Conservation (phyloP, 2,113 vertebrate genomes). For the Pontoporia blainvillei region DNA sequence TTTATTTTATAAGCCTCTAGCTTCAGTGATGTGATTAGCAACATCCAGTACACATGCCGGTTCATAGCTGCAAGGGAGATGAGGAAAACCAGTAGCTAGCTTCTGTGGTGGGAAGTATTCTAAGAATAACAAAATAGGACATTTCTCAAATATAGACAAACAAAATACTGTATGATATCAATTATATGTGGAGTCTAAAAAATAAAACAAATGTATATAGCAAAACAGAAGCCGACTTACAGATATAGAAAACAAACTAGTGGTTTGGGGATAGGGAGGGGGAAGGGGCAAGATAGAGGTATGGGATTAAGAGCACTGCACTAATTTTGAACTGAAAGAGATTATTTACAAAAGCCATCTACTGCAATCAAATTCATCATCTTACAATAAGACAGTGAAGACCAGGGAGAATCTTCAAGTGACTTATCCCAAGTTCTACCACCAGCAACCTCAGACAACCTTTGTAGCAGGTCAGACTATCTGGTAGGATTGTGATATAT, state of each 20-base stretch:
- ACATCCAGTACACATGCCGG: not conserved
- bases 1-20: not conserved
- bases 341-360: not conserved
- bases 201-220: not conserved
- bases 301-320: not conserved
- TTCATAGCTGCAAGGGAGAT: not conserved
- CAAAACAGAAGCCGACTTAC: not conserved
- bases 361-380: not conserved
- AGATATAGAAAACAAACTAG: not conserved
- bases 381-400: not conserved
- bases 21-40: not conserved
- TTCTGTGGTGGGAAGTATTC: not conserved
- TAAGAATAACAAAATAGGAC: not conserved
- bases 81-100: not conserved
- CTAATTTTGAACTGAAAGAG: conserved; percentile 2
- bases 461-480: not conserved
- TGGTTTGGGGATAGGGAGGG: not conserved
- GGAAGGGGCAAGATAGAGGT: not conserved
- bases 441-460: not conserved
- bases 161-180: not conserved
- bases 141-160: not conserved
- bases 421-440: not conserved
- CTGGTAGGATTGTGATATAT: not conserved
- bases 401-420: not conserved
- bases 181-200: not conserved